Base-by-base conservation (phyloP, 2,888 invertebrate species). In the Shargacucullia verbasci region DNA sequence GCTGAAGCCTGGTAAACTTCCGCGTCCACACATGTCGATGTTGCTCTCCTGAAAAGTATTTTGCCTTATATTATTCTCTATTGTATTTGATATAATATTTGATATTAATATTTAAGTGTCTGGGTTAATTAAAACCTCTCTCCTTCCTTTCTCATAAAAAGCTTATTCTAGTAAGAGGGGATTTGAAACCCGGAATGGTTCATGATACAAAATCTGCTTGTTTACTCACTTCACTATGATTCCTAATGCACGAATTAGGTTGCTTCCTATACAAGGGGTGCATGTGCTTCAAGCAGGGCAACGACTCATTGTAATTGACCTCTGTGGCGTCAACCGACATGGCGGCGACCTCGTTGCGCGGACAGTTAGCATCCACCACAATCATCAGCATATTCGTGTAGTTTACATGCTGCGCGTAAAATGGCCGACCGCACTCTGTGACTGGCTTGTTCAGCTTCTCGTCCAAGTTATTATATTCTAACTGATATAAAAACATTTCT, bases 301-400 rank as follows among this genome's bases (percentile, higher is more conserved):
- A 82, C 6, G 96, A 95, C 64, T 95, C 95, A 75, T 96, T 96
- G 66, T 95, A 94, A 63, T 94, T 92, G 37, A 90, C 94, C 76
- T 87, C 95, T 40, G 81, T 90, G 53, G 87, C 90, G 50, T 93
- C 93, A 40, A 93, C 84, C 0, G 89, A 80, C 63, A 92, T 87
- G 29, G 93, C 72, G 0, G 91, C 81, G 0, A 90, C 92, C 44
- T 94, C 95, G 2, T 90, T 91, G 52, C 87, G 88, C 0, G 94
- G 93, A 80, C 97, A 97, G 59, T 95, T 89, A 13, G 91, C 94
- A 80, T 97, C 96, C n/a, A 97, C 95, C 13, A 97, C 97, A 41
- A 98, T 90, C 78, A 98, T 91, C 57, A 98, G 90, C 90, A 98
- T 95, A 84, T 98, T 98, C 49, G 97, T 97, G 71, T 95, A 95